These are phyloP conservation scores for Hylia prasina DNA, from an alignment of 2,113 vertebrate species.

Conservation along the genomic window DNA sequence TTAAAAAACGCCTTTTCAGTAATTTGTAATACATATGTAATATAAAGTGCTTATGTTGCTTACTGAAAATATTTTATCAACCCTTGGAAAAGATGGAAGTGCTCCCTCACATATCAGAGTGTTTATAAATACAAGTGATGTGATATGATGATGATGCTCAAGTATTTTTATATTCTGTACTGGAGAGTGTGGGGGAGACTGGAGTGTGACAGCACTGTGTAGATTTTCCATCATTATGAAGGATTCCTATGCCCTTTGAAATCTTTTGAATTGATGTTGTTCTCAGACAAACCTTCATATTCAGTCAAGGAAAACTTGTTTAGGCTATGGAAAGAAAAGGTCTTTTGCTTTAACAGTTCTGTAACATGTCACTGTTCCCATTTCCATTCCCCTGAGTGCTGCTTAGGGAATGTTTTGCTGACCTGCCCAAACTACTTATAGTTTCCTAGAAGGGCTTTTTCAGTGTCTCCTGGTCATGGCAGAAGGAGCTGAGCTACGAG, in stretches of 20 bases:
- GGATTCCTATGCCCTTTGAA: not conserved
- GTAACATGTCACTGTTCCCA: rapidly evolving
- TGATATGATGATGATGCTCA: not conserved
- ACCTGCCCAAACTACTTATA: not conserved
- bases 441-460: not conserved
- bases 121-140: not conserved
- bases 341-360: not conserved
- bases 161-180: not conserved
- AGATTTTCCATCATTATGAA: not conserved
- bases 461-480: not conserved
- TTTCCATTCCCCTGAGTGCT: not conserved
- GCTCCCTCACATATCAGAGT: not conserved
- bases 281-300: not conserved
- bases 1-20: not conserved
- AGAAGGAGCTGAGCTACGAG: not conserved
- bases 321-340: not conserved
- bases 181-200: not conserved
- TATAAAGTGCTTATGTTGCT: not conserved
- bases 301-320: not conserved
- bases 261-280: not conserved
- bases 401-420: not conserved
- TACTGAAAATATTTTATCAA: not conserved
- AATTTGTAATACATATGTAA: not conserved
- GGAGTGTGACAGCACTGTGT: not conserved
- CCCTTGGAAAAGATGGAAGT: not conserved